A percentile compares a stretch with the other conserved stretches of the same genome.
These are phyloP conservation scores for Galemys pyrenaicus DNA, from an alignment of 2,113 vertebrate species.

Conservation along the genomic window DNA sequence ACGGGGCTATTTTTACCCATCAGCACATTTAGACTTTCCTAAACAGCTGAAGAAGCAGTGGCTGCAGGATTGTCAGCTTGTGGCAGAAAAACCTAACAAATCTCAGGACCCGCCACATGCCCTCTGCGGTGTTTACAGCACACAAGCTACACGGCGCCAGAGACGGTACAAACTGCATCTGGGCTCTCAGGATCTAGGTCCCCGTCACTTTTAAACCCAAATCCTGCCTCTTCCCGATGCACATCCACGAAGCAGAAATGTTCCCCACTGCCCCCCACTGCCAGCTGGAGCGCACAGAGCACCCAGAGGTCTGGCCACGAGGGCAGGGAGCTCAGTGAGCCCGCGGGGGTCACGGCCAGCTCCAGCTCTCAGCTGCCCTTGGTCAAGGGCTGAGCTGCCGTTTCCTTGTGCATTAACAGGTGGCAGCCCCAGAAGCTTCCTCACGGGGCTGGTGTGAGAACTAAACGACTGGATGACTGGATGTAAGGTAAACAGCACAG, in stretches of 20 bases:
- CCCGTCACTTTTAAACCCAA: not conserved
- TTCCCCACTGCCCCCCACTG: fast-evolving
- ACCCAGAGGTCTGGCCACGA: not conserved
- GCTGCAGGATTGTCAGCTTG: not conserved
- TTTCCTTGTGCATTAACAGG: not conserved
- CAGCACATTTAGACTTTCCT: not conserved
- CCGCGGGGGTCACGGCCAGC: not conserved
- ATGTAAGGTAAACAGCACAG: not conserved
- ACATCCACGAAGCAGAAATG: not conserved
- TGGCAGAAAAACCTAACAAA: not conserved
- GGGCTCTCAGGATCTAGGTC: not conserved
- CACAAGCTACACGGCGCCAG: not conserved
- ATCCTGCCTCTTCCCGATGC: not conserved
- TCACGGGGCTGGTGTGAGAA: not conserved
- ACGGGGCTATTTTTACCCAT: not conserved
- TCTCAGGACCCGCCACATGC: not conserved
- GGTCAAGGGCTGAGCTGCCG: not conserved
- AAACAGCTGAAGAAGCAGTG: not conserved
- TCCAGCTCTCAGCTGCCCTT: not conserved
- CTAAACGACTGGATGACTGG: not conserved
- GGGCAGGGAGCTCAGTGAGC: fast-evolving
- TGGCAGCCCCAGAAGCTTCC: not conserved
- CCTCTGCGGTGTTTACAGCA: not conserved
- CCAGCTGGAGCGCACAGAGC: not conserved
- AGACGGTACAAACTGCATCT: not conserved